These are phyloP conservation scores for Microchrysa polita DNA, from an alignment of 2,888 invertebrate genomes.

Conservation along the genomic window DNA sequence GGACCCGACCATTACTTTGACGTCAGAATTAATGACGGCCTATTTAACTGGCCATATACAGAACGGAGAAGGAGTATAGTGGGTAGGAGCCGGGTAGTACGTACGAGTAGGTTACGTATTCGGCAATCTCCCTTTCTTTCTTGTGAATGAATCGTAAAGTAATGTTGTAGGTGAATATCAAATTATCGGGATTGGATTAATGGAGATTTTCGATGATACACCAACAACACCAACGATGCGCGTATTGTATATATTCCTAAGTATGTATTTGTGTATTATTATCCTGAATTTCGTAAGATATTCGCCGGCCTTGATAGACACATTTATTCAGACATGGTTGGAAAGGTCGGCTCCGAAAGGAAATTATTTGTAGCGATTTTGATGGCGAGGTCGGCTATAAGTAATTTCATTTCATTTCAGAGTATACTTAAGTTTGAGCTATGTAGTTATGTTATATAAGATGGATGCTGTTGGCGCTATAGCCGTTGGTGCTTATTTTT, in stretches of 20 bases:
- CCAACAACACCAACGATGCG: too few species aligned
- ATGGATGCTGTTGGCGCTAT: too few species aligned
- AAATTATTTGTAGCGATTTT: slow-evolving; percentile 7
- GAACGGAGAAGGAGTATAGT: too few species aligned
- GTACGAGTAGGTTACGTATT: too few species aligned
- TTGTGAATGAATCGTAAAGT: neutral
- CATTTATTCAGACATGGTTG: neutral
- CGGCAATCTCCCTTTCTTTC: neutral
- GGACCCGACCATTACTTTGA: slow-evolving; percentile 45
- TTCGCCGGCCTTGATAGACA: slow-evolving; percentile 13
- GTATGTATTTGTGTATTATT: slow-evolving; percentile 14
- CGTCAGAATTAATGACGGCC: slow-evolving; percentile 48
- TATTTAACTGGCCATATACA: slow-evolving; percentile 46
- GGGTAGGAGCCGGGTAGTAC: slow-evolving; percentile 4
- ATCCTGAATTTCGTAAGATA: slow-evolving; percentile 10
- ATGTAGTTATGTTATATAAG: too few species aligned
- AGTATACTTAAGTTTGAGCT: too few species aligned
- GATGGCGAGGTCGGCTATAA: neutral
- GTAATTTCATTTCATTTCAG: too few species aligned
- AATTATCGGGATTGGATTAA: slow-evolving; percentile 36
- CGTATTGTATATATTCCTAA: too few species aligned
- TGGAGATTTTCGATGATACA: slow-evolving; percentile 23
- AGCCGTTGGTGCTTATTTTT: too few species aligned
- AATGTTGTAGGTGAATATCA: slow-evolving; percentile 34
- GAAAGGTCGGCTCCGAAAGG: slow-evolving; percentile 17